Evolutionary conservation across 2,888 invertebrate species (phyloP), one percentile per base, ranked within the genome.

Genomic region (Pilophorus perplexus): DNA sequence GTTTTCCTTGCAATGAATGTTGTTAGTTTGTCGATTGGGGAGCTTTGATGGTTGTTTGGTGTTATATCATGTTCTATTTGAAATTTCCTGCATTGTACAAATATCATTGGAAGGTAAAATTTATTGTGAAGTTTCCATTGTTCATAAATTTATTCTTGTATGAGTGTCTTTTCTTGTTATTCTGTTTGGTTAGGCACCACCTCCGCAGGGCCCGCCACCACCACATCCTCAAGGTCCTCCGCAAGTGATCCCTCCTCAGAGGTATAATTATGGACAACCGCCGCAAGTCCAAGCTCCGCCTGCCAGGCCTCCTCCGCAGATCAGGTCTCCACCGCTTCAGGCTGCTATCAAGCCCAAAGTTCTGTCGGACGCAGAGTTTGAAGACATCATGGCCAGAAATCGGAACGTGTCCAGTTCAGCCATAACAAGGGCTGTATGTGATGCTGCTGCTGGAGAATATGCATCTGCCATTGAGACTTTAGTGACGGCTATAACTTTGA

Each of bases 401-500:
- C 84, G 97, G 72, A 97, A 97, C 6, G 98, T 99, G 0, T 96
- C 96, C 38, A 95, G 95, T 72, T 93, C 93, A 57, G 99, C 99
- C n/a, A 99, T 99, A 72, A 92, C 93, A 12, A 82, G 98, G 68
- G 99, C 99, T 10, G 97, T 99, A 28, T 92, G 93, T 59, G 97
- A 98, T 80, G 97, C 97, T 1, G 94, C 95, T 46, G 93, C 94
- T 66, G 83, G 97, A 6, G 98, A 99, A 79, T 96, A 93, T 79
- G 93, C 94, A 1, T 94, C 94, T 78, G 99, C 99, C 59, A 96
- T 99, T 70, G 98, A 99, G 80, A 99, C 99, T 3, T 82, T 99
- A 71, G 95, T 96, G 67, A 99, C 98, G 0, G 99, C 99, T 8
- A 97, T 99, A 74, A 96, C 96, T 6, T 83, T 99, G 66, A 99